Evolutionary conservation across 2,888 invertebrate species (phyloP), one percentile per base, ranked within the genome.

Genomic region (Mimumesa dahlbomi): DNA sequence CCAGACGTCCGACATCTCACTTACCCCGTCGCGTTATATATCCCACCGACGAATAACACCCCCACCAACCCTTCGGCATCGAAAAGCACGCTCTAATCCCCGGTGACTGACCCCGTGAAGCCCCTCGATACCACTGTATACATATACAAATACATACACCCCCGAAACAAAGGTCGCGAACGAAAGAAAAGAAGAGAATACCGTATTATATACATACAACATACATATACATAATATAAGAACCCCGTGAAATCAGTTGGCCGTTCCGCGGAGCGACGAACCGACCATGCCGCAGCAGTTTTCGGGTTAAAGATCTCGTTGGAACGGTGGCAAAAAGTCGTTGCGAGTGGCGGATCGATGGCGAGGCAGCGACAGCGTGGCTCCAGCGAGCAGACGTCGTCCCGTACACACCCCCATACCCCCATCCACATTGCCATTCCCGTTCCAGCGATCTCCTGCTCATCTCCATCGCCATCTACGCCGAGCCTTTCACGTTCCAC

Each of bases 281-380:
- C 65, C 49, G 63, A 62, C 40, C 75, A 61, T 57, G 56, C 63
- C 59, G 68, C 64, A 49, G 56, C 67, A 74, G 75, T 74, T 77
- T 77, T 64, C 74, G 66, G 74, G 74, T 77, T 77, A 77, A 77
- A 77, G 78, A 74, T 77, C 74, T 77, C 77, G 74, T 77, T 77
- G 70, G 65, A 81, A 76, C 76, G 65, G 72, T 75, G 81, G 80
- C 78, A 85, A 85, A 84, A 84, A 84, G 83, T 84, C 78, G 70
- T 78, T 71, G 71, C 70, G 81, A 84, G 84, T 72, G 70, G 85
- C 85, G 86, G 82, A 79, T 76, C 82, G 79, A 81, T 80, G 77
- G 78, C 81, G 77, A 79, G 77, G 81, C 79, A 82, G 86, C 85
- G 87, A 87, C 87, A 86, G 79, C 81, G 85, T 83, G 87, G 87